These are phyloP conservation scores for Cathartes aura DNA, from an alignment of 2,113 vertebrate genomes.

Conservation along the genomic window DNA sequence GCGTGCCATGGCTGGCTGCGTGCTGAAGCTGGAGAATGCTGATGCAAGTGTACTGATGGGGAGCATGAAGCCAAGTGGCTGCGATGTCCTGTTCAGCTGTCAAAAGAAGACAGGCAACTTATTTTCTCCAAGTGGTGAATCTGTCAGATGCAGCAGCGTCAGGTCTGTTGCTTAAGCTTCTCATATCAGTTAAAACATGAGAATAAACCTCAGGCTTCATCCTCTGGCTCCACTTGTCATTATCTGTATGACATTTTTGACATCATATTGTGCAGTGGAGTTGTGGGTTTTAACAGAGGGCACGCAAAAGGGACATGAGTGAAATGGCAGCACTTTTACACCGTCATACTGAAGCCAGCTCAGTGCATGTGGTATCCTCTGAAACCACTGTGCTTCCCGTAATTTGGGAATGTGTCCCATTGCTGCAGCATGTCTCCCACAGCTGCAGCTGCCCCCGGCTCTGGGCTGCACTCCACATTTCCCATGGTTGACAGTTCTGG, in stretches of 20 bases:
- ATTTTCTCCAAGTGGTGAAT: background rate
- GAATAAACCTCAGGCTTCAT: background rate
- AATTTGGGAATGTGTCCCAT: background rate
- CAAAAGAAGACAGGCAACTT: background rate
- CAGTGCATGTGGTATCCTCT: accelerated
- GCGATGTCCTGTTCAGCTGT: background rate
- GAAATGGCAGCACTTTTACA: background rate
- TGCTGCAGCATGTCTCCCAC: background rate
- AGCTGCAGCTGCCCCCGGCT: background rate
- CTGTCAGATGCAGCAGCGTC: background rate
- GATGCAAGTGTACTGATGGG: background rate
- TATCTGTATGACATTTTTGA: background rate
- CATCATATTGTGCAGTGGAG: background rate
- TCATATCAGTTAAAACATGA: background rate
- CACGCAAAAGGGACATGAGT: background rate
- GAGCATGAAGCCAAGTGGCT: background rate
- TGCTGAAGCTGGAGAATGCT: background rate
- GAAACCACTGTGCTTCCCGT: background rate
- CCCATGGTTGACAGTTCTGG: accelerated
- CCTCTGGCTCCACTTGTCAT: background rate
- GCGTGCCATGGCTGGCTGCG: accelerated
- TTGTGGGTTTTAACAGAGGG: background rate
- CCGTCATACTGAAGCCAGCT: background rate
- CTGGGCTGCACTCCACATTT: accelerated
- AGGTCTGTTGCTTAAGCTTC: background rate